Percentiles rank a stretch among this genome's conserved stretches.
These are phyloP conservation scores for Sebastes vulpes DNA, from an alignment of 2,797 vertebrate species.

Conservation along the genomic window DNA sequence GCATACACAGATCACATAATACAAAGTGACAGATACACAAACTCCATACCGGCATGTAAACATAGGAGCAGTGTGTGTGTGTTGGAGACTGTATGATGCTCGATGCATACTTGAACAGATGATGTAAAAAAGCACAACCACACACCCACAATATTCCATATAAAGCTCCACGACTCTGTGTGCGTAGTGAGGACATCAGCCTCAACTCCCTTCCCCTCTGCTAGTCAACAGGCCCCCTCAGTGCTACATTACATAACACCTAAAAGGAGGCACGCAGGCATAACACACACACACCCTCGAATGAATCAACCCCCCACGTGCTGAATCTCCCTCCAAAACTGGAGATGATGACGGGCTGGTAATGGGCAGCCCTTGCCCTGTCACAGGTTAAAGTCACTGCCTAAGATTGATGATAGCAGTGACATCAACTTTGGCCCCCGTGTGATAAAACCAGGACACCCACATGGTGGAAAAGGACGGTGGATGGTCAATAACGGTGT, in stretches of 20 bases:
- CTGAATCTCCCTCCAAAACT: background rate
- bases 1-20: constrained; percentile 6
- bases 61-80: background rate
- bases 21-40: constrained; percentile 20
- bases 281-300: background rate
- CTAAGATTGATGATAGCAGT: background rate
- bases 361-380: background rate
- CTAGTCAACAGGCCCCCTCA: constrained; percentile 47
- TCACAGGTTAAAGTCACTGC: background rate
- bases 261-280: constrained; percentile 21
- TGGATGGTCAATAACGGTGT: background rate
- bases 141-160: constrained; percentile 28
- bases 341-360: background rate
- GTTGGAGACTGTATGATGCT: background rate
- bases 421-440: background rate
- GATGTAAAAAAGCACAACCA: constrained; percentile 10
- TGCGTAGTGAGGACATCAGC: constrained; percentile 26
- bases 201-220: constrained; percentile 24
- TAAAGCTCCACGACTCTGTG: constrained; percentile 19
- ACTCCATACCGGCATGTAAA: background rate
- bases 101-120: constrained; percentile 1
- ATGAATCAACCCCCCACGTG: constrained; percentile 19
- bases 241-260: constrained; percentile 57
- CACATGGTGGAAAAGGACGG: background rate
- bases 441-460: background rate